A percentile compares a stretch with the other conserved stretches of the same genome.
phyloP scores from a whole-genome alignment of 2,797 vertebrate genomes.

The Gobio occitaniae region DNA sequence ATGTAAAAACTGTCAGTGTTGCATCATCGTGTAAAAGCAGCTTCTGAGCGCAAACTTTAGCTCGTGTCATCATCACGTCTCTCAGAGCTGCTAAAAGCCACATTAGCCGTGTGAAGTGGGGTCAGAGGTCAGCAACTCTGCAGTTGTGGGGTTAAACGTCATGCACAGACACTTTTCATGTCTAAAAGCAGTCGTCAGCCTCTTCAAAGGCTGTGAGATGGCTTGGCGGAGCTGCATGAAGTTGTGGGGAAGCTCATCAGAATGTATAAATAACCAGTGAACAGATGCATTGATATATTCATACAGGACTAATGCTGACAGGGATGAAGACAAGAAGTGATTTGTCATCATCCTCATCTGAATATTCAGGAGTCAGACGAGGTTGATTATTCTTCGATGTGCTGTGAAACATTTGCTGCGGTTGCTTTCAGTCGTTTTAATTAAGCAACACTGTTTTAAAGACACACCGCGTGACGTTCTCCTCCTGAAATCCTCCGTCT shows the following conservation, averaged over 20 bases:
- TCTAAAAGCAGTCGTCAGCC: neutral
- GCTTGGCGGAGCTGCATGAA: neutral
- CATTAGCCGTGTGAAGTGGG: conserved; percentile 3
- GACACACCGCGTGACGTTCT: conserved; percentile 16
- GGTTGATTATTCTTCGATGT: conserved; percentile 21
- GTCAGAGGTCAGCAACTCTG: neutral
- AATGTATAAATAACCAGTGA: neutral
- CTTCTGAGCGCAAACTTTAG: neutral
- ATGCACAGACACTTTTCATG: too few species aligned
- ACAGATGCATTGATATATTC: conserved; percentile 11
- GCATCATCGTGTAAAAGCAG: neutral
- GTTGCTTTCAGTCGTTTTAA: conserved; percentile 9
- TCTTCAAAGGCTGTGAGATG: neutral
- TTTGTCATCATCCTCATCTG: conserved; percentile 14
- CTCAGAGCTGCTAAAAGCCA: conserved; percentile 32
- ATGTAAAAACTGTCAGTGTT: neutral
- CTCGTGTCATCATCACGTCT: neutral
- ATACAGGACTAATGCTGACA: conserved; percentile 64
- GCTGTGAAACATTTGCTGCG: neutral
- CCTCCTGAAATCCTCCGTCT: conserved; percentile 2
- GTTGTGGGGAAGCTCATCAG: neutral
- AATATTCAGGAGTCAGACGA: conserved; percentile 33
- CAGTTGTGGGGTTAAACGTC: neutral
- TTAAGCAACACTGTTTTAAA: conserved; percentile 22
- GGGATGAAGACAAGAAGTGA: conserved; percentile 35